Base-by-base conservation (phyloP, 53 echinoderm and acorn worm species). In the Holothuria leucospilota region DNA sequence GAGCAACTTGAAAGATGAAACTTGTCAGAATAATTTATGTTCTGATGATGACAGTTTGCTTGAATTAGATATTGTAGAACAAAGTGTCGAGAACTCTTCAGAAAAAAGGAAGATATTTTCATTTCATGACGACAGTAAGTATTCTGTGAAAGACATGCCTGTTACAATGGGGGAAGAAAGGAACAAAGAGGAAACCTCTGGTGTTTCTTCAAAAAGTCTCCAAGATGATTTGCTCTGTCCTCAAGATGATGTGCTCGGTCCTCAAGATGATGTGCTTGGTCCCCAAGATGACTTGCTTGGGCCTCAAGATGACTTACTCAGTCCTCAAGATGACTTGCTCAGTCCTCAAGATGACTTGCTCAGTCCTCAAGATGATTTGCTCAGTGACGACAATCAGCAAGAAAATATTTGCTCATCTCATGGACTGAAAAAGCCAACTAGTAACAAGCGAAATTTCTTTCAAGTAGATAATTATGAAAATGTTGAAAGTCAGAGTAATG, bases 31-130 rank as follows among this genome's bases (percentile, higher is more conserved):
- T 56, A 56, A 5, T 56, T 2, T 56, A 56, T 15, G 4, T 56
- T 56, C 56, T 56, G 56, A 56, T 13, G 75, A 75, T 51, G 75
- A 75, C 1, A 49, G 75, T 75, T 42, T 75, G 25, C 75, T 41
- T 26, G 75, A 75, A 24, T 13, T 75, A 49, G 52, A 52, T 46
- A 25, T 26, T 23, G 25, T 20, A 21, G 39, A 27, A 49, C 51
- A 75, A 21, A 75, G 12, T 24, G 51, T n/a, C 2, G 28, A 5
- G 0, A 3, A 13, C 1, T 2, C 39, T n/a, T 6, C 4, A 13
- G 75, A 26, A 23, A 49, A 16, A 25, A 26, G 18, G 18, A 56
- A 56, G 56, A 18, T 56, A 1, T 56, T 56, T 56, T 56, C 56
- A 56, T 56, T 56, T 56, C 16, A 16, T 15, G 56, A 56, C 3